Percentiles rank a stretch among this genome's conserved stretches.
Evolutionary conservation across 2,797 vertebrate genomes (phyloP).

Genomic region (Echeneis naucrates): DNA sequence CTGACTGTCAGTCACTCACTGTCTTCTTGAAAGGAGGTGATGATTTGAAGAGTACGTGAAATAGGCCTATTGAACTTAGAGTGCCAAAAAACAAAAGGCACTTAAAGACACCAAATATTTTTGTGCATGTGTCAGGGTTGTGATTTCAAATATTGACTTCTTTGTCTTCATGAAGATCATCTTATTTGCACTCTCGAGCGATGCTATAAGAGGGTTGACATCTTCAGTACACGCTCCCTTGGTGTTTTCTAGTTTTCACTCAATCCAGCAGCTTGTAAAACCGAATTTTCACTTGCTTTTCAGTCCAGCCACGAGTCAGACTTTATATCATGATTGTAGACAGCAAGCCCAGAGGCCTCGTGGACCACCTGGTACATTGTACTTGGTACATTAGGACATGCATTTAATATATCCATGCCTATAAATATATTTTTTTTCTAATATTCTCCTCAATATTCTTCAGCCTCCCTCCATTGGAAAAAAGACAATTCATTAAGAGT

Average conservation of each 20-base stretch:
- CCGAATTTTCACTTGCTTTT: not conserved
- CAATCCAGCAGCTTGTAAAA: not conserved
- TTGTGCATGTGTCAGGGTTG: not conserved
- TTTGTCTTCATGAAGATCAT: constrained; percentile 7
- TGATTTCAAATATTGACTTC: constrained; percentile 4
- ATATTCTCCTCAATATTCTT: constrained; percentile 3
- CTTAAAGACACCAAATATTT: too few species aligned
- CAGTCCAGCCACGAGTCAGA: not conserved
- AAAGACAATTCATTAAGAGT: not conserved
- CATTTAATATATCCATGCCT: not conserved
- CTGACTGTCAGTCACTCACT: not conserved
- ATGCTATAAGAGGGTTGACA: constrained; percentile 5
- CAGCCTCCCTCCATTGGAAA: not conserved
- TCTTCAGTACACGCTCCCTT: constrained; percentile 2
- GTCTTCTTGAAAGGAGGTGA: constrained; percentile 6
- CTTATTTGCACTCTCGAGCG: not conserved
- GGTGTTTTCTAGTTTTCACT: not conserved
- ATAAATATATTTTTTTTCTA: not conserved
- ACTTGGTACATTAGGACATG: not conserved
- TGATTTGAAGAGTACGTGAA: constrained; percentile 20
- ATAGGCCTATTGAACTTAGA: constrained; percentile 13
- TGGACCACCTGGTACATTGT: constrained; percentile 20
- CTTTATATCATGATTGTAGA: not conserved
- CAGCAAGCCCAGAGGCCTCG: not conserved
- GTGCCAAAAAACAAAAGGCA: constrained; percentile 1